Percentiles rank a stretch among this genome's conserved stretches.
Conservation (phyloP, 1,140 invertebrate genomes). For the Brachionus koreanus region DNA sequence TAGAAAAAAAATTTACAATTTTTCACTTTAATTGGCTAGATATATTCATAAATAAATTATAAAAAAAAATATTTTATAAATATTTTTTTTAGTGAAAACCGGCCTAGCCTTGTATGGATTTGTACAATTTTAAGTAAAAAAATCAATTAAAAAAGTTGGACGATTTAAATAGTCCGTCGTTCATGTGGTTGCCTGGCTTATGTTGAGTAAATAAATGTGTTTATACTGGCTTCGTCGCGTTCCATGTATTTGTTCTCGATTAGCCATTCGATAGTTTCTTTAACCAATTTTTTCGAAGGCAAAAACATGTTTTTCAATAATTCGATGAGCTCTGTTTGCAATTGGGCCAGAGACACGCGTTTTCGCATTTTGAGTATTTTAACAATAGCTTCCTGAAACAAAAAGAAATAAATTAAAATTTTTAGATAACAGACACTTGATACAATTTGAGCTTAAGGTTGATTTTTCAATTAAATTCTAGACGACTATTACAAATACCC, state of each 20-base stretch:
- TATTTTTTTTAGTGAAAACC: too few species aligned
- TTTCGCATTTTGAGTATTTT: constrained; percentile 98
- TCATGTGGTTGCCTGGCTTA: constrained; percentile 14
- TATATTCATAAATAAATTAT: too few species aligned
- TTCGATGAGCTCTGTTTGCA: constrained; percentile 92
- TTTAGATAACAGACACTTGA: neutral
- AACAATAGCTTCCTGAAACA: constrained; percentile 84
- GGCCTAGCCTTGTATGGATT: neutral
- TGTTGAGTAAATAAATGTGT: constrained; percentile 95
- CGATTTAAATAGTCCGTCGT: neutral
- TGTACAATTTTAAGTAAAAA: neutral
- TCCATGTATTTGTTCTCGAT: constrained; percentile 97
- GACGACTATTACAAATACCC: too few species aligned
- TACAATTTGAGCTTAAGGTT: neutral
- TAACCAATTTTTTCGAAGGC: constrained; percentile 97
- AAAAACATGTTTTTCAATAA: constrained; percentile 99
- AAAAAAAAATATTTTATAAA: too few species aligned
- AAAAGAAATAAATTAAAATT: neutral
- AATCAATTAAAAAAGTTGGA: neutral
- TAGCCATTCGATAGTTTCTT: constrained; percentile 97
- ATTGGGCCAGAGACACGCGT: constrained; percentile 81
- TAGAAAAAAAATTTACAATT: too few species aligned
- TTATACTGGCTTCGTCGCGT: constrained; percentile 92
- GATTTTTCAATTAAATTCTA: neutral
- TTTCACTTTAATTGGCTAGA: too few species aligned